Evolutionary conservation across 2,888 invertebrate species (phyloP).

Genomic region (Coleophora flavipennella): DNA sequence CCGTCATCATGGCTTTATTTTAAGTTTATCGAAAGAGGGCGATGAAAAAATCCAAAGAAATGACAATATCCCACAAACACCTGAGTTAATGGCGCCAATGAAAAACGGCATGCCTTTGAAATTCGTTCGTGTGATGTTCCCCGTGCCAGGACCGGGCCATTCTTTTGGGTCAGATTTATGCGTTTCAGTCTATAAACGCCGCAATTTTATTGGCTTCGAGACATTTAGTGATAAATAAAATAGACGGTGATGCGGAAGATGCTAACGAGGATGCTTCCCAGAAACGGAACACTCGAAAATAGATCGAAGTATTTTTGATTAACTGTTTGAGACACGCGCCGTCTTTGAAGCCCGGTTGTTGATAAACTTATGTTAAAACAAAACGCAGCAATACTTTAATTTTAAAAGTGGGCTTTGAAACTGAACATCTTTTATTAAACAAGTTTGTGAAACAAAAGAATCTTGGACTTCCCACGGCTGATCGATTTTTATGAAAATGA

Average conservation of each 20-base stretch:
- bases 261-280: constrained; percentile 49
- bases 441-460: no score
- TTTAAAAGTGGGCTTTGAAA: no score
- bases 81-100: constrained; percentile 55
- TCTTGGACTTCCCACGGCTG: no score
- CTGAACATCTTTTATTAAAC: no score
- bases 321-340: constrained; percentile 14
- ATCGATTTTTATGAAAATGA: no score
- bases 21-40: neutral
- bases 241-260: constrained; percentile 60
- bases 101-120: constrained; percentile 62
- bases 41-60: constrained; percentile 35
- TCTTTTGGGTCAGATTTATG: constrained; percentile 60
- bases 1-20: no score
- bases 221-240: constrained; percentile 69
- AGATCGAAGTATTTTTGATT: constrained; percentile 1
- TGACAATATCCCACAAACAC: constrained; percentile 56
- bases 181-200: constrained; percentile 65
- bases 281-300: constrained; percentile 22
- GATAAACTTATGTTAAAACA: no score
- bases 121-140: constrained; percentile 61
- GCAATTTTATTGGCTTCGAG: constrained; percentile 60
- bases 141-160: constrained; percentile 48
- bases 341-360: no score
- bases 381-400: no score